Evolutionary conservation across 2,888 invertebrate genomes (phyloP).

Genomic region (Pedicia rivosa): DNA sequence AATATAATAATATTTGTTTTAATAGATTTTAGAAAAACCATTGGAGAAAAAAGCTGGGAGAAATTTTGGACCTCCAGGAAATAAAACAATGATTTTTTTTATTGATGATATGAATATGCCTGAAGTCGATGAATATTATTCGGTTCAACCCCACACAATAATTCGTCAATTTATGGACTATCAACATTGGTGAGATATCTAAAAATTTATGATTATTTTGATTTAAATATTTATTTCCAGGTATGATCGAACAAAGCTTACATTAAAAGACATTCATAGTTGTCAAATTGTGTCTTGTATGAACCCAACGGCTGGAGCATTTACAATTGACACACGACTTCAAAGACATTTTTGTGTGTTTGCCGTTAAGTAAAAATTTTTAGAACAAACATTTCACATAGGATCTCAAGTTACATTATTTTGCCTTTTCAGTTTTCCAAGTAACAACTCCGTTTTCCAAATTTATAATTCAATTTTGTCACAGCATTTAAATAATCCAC

Average conservation of each 20-base stretch:
- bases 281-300: slow-evolving; percentile 90
- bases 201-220: neutral
- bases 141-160: slow-evolving; percentile 89
- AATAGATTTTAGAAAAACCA: slow-evolving; percentile 78
- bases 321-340: slow-evolving; percentile 79
- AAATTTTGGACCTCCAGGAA: slow-evolving; percentile 88
- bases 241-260: slow-evolving; percentile 74
- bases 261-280: slow-evolving; percentile 80
- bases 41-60: slow-evolving; percentile 90
- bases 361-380: too few species aligned
- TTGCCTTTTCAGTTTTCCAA: too few species aligned
- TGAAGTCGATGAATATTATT: slow-evolving; percentile 85
- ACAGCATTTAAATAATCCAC: slow-evolving; percentile 51
- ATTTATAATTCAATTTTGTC: slow-evolving; percentile 73
- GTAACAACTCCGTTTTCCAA: slow-evolving; percentile 59
- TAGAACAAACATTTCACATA: too few species aligned
- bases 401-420: too few species aligned
- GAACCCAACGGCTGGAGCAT: slow-evolving; percentile 96
- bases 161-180: slow-evolving; percentile 89
- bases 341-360: slow-evolving; percentile 80
- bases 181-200: slow-evolving; percentile 52
- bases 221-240: neutral
- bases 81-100: slow-evolving; percentile 81
- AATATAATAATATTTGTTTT: too few species aligned
- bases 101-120: slow-evolving; percentile 97